phyloP scores from a whole-genome alignment of 1,140 invertebrate genomes.

The Wasmannia auropunctata region DNA sequence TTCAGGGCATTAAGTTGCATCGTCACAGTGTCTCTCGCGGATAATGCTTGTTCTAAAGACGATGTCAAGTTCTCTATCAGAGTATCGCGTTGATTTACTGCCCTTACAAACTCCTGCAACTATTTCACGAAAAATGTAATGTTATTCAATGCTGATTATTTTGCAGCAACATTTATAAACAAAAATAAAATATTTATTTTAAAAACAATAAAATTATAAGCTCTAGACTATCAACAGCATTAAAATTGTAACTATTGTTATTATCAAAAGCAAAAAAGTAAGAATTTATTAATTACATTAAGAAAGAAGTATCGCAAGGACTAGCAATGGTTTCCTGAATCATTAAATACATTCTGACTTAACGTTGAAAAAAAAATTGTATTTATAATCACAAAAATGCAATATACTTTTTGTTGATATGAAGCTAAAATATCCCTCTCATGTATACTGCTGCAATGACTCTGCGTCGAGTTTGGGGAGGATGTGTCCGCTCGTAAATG shows the following conservation, averaged over 20 bases:
- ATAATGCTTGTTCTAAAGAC: conserved; percentile 80
- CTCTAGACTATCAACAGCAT: background rate
- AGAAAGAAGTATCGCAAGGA: background rate
- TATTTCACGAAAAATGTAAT: conserved; percentile 52
- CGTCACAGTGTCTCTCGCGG: conserved; percentile 77
- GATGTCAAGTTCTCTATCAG: conserved; percentile 81
- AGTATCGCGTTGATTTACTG: conserved; percentile 79
- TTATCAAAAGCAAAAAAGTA: background rate
- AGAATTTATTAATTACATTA: background rate
- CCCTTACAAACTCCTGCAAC: conserved; percentile 81
- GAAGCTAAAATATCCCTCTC: conserved; percentile 76
- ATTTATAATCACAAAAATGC: background rate
- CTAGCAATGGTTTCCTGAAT: too few species aligned
- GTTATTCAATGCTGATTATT: background rate
- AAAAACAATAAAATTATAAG: background rate
- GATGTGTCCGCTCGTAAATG: conserved; percentile 79
- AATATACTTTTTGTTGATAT: conserved; percentile 80
- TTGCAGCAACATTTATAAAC: background rate
- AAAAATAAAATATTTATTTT: background rate
- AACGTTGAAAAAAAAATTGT: background rate
- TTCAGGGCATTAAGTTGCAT: conserved; percentile 75
- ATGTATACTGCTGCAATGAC: conserved; percentile 79
- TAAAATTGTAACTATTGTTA: background rate
- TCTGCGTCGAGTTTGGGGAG: conserved; percentile 83
- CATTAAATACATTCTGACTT: background rate